A percentile compares a stretch with the other conserved stretches of the same genome.
Evolutionary conservation across 1,140 invertebrate genomes (phyloP).

Genomic region (Hypsibius dujardini): DNA sequence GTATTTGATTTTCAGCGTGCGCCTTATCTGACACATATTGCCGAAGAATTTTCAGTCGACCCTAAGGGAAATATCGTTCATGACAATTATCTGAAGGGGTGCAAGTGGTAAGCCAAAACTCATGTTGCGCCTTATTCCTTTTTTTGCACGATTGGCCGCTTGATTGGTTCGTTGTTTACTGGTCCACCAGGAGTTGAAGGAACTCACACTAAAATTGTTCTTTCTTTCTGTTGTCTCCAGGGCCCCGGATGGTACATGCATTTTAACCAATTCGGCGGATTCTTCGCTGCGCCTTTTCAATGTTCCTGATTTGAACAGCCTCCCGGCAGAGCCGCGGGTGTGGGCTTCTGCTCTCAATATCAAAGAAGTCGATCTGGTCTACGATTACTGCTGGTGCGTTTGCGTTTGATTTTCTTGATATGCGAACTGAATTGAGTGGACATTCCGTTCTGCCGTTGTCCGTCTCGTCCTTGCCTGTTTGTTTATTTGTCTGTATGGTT

Average conservation of each 20-base stretch:
- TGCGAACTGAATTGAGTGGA: no score
- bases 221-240: not conserved
- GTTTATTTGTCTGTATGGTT: no score
- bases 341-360: conserved; percentile 47
- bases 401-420: no score
- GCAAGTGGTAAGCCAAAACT: conserved; percentile 13
- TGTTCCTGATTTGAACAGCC: conserved; percentile 44
- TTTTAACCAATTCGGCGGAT: conserved; percentile 62
- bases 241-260: conserved; percentile 43
- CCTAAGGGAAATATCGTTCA: not conserved
- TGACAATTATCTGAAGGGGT: conserved; percentile 10
- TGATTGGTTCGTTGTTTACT: not conserved
- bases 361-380: conserved; percentile 62
- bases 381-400: conserved; percentile 86
- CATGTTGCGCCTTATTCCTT: no score
- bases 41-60: conserved; percentile 12
- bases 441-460: no score
- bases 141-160: not conserved
- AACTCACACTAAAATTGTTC: not conserved
- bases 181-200: not conserved
- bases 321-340: conserved; percentile 35
- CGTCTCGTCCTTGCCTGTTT: no score
- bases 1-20: not conserved
- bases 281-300: conserved; percentile 55
- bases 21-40: not conserved